A percentile compares a stretch with the other conserved stretches of the same genome.
Conservation (phyloP, 2,888 invertebrate genomes). For the Cremastinae sp. region DNA sequence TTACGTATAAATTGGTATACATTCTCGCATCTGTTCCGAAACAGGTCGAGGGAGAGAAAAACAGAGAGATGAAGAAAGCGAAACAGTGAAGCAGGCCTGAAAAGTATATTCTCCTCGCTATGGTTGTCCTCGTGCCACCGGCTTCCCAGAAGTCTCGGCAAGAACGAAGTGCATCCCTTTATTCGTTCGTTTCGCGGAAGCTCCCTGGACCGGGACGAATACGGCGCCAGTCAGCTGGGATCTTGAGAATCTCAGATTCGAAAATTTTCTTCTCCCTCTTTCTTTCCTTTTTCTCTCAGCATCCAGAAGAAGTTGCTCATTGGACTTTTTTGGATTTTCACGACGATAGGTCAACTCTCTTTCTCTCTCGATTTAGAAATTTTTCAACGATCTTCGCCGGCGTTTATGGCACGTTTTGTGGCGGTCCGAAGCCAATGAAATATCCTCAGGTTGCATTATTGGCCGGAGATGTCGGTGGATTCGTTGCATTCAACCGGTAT, state of each 20-base stretch:
- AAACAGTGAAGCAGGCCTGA: no score
- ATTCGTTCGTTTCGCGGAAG: constrained; percentile 35
- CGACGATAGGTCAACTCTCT: constrained; percentile 33
- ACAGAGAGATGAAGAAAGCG: not conserved
- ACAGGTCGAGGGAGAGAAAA: constrained; percentile 14
- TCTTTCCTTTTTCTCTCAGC: constrained; percentile 13
- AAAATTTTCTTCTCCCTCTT: constrained; percentile 20
- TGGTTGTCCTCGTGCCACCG: no score
- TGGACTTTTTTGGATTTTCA: constrained; percentile 13
- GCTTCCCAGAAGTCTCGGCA: constrained; percentile 44
- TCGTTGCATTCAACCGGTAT: constrained; percentile 32
- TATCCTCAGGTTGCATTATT: constrained; percentile 27
- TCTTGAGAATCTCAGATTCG: constrained; percentile 42
- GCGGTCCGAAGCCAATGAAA: constrained; percentile 33
- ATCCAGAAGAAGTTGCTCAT: constrained; percentile 23
- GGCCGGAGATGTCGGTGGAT: constrained; percentile 45
- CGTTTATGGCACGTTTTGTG: constrained; percentile 42
- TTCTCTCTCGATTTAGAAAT: not conserved
- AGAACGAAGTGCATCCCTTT: constrained; percentile 34
- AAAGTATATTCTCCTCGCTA: no score
- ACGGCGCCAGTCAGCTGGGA: constrained; percentile 59
- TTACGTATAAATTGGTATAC: no score
- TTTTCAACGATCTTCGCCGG: constrained; percentile 18
- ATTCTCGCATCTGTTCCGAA: no score
- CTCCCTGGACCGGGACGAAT: constrained; percentile 13